These are phyloP conservation scores for Lycocerus yunnanus DNA, from an alignment of 2,888 invertebrate genomes.

Conservation along the genomic window DNA sequence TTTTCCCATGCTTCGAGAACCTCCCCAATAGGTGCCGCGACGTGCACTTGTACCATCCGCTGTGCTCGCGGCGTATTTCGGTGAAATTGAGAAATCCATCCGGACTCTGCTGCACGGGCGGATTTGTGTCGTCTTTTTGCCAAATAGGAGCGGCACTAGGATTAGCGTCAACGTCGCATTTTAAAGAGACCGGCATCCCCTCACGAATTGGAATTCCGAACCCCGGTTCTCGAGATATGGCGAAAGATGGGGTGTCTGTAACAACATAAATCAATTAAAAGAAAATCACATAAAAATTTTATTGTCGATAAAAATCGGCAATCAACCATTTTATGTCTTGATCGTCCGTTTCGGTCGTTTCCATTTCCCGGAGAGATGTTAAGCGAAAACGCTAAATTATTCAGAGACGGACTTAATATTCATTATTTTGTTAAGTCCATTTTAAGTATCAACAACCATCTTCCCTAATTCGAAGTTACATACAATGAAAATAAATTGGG, in stretches of 20 bases:
- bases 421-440: neutral
- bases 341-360: neutral
- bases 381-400: neutral
- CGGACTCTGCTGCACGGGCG: constrained; percentile 68
- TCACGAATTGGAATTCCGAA: constrained; percentile 88
- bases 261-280: constrained; percentile 33
- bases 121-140: constrained; percentile 64
- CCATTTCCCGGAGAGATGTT: neutral
- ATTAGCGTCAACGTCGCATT: constrained; percentile 93
- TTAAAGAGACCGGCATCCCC: constrained; percentile 85
- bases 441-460: neutral
- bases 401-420: neutral
- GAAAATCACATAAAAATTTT: neutral
- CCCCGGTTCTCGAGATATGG: constrained; percentile 90
- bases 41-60: constrained; percentile 92
- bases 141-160: constrained; percentile 85
- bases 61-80: constrained; percentile 76
- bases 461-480: neutral
- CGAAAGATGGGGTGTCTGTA: constrained; percentile 89
- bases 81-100: constrained; percentile 87
- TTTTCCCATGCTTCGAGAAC: constrained; percentile 87
- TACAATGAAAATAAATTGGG: neutral
- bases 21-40: constrained; percentile 81
- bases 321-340: no score
- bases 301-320: no score